Percentiles rank a stretch among this genome's conserved stretches.
Evolutionary conservation across 2,888 invertebrate species (phyloP).

Genomic region (Lithophane socia): DNA sequence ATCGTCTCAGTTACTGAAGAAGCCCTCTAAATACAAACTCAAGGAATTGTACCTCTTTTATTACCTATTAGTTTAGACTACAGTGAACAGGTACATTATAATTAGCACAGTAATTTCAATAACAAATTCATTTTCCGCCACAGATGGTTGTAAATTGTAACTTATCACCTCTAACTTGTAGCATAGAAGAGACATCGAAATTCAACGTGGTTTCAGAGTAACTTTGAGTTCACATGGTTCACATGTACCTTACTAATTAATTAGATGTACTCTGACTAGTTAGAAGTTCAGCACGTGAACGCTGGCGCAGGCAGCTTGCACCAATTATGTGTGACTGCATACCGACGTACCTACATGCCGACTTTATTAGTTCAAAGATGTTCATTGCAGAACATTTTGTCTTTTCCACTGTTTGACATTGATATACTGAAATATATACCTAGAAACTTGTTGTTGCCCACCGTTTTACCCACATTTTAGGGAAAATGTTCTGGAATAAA

Average conservation of each 20-base stretch:
- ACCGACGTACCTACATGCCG: not conserved
- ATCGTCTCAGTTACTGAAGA: not conserved
- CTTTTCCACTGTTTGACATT: not conserved
- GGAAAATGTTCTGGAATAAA: not conserved
- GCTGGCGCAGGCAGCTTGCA: constrained; percentile 8
- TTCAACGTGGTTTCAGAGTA: constrained; percentile 12
- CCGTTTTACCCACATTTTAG: not conserved
- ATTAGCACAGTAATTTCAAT: not conserved
- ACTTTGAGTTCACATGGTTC: constrained; percentile 20
- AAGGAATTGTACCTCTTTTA: too few species aligned
- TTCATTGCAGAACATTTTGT: not conserved
- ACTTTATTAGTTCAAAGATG: not conserved
- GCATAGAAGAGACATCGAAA: constrained; percentile 7
- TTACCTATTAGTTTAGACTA: too few species aligned
- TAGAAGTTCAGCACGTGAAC: constrained; percentile 20
- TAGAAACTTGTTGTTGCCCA: not conserved
- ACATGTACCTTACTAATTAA: constrained; percentile 44
- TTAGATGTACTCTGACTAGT: constrained; percentile 36
- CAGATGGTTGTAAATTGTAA: constrained; percentile 1
- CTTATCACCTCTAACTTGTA: not conserved
- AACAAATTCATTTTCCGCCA: not conserved
- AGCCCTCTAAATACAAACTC: not conserved
- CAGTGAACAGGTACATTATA: not conserved
- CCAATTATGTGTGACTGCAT: constrained; percentile 17
- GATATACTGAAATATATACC: not conserved